These are phyloP conservation scores for Exocentrus adspersus DNA, from an alignment of 2,888 invertebrate species.

Conservation along the genomic window DNA sequence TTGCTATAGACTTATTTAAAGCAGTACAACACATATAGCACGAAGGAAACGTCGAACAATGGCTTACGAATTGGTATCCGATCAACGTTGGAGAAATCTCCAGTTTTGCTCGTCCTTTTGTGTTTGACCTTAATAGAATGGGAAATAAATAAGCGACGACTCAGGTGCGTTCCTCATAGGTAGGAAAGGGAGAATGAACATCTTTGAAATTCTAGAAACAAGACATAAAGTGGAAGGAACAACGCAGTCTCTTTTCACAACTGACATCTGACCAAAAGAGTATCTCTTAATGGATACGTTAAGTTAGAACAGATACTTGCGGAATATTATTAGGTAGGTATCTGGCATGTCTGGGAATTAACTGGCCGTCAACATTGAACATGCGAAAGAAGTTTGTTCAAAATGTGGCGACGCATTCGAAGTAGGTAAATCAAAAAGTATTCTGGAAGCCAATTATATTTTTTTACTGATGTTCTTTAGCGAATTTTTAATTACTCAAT, in stretches of 20 bases:
- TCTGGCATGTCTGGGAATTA: too few relatives aligned
- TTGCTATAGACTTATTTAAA: constrained; percentile 37
- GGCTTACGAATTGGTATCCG: constrained; percentile 35
- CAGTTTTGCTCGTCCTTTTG: constrained; percentile 36
- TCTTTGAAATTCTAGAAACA: not conserved
- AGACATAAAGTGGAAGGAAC: not conserved
- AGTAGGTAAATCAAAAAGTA: too few relatives aligned
- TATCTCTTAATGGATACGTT: too few relatives aligned
- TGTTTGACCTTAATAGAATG: constrained; percentile 41
- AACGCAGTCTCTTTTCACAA: not conserved
- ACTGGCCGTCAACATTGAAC: too few relatives aligned
- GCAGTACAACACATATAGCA: constrained; percentile 36
- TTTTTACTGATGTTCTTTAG: too few relatives aligned
- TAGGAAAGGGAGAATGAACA: not conserved
- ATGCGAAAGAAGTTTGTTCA: too few relatives aligned
- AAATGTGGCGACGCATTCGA: too few relatives aligned
- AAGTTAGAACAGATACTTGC: too few relatives aligned
- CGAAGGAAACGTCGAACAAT: constrained; percentile 35
- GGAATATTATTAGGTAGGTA: too few relatives aligned
- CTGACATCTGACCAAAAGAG: not conserved
- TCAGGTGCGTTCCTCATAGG: constrained; percentile 8
- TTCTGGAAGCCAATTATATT: too few relatives aligned
- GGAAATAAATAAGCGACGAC: constrained; percentile 35
- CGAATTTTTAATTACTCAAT: too few relatives aligned
- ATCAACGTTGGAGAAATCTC: constrained; percentile 40